Percentiles rank a stretch among this genome's conserved stretches.
phyloP scores from a whole-genome alignment of 2,113 vertebrate species.

The Petroica traversi region DNA sequence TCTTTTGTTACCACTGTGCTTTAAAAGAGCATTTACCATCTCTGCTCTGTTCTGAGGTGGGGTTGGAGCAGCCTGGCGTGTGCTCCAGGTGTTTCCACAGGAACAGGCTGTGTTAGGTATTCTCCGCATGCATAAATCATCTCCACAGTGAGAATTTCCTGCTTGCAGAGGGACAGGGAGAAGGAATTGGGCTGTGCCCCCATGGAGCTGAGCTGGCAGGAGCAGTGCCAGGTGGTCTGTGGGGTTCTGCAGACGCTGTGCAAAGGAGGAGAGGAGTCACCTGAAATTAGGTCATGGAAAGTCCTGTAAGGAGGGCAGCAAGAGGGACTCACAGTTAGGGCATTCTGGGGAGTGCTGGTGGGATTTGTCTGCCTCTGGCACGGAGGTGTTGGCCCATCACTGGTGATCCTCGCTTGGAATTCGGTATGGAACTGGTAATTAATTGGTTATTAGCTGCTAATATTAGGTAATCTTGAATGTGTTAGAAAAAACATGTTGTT shows the following conservation, averaged over 20 bases:
- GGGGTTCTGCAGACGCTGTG: background rate
- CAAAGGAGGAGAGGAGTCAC: background rate
- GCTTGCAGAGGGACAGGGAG: background rate
- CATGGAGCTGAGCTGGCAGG: background rate
- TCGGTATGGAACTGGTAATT: background rate
- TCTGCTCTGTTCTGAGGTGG: background rate
- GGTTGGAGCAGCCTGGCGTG: background rate
- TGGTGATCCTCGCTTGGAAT: background rate
- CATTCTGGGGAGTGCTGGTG: background rate
- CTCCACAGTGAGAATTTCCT: background rate
- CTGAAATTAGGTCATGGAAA: background rate
- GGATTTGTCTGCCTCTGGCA: background rate
- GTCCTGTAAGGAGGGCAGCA: background rate
- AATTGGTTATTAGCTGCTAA: background rate
- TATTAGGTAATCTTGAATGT: background rate
- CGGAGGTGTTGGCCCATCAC: accelerated
- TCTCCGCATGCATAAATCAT: background rate
- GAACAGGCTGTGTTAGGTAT: accelerated
- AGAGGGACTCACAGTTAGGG: background rate
- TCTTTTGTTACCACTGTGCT: background rate
- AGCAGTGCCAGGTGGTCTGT: background rate
- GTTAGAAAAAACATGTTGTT: background rate
- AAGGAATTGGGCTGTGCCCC: background rate
- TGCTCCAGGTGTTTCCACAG: background rate
- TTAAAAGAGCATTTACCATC: background rate